Evolutionary conservation across 2,888 invertebrate genomes (phyloP), one percentile per base, ranked within the genome.

Genomic region (Drosophila prolongata): DNA sequence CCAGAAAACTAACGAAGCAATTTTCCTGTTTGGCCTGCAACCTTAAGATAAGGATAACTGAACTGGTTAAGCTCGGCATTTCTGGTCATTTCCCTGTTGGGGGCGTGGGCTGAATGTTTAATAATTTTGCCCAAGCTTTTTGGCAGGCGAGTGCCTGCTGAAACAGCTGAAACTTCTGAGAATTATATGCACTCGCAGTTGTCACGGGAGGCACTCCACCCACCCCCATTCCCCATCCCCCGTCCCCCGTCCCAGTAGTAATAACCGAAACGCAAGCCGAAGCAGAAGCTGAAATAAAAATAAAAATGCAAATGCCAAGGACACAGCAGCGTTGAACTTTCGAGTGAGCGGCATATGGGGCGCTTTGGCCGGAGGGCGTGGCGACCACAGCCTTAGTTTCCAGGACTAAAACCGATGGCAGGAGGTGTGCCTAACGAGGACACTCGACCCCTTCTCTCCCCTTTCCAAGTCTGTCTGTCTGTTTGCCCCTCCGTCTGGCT

Each of bases 241-340:
- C 24, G 35, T 11, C 35, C 4, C 16, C 68, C 24, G 35, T 43
- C 56, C 55, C 56, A 49, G 57, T 37, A 43, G 65, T 75, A 82
- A 84, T 87, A 84, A 65, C 77, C 79, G 69, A 74, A 80, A 67
- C 76, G 78, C 67, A 76, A 70, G 73, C 59, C 44, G 72, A 60
- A 62, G 69, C 62, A 70, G 49, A 81, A 81, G 67, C 62, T 72
- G 49, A 81, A 81, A 75, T 69, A 65, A 81, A 81, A 81, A 75
- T 69, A 65, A 81, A 74, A 72, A 74, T 69, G 58, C 70, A 68
- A 80, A 86, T 78, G 82, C 88, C 87, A 82, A 82, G 81, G 81
- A 75, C 87, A 81, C 53, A 59, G 46, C 75, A 72, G 60, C 73
- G 78, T 50, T 84, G 85, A 82, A 87, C 87, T 77, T 72, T 65